Evolutionary conservation across 2,888 invertebrate genomes (phyloP).

Genomic region (Gymnocheta viridis): DNA sequence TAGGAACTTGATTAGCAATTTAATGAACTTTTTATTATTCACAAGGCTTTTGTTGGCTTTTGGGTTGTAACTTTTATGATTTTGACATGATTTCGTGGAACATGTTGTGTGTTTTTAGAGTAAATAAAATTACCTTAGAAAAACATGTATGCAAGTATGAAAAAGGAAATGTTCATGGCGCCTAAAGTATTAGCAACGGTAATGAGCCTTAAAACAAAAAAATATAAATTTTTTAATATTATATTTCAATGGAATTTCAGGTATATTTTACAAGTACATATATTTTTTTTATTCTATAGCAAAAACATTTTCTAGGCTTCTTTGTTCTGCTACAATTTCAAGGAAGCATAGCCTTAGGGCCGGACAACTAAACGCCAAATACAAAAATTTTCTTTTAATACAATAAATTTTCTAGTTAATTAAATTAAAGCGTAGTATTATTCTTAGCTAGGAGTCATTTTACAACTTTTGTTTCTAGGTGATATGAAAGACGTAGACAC

Average conservation of each 20-base stretch:
- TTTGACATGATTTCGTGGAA: constrained; percentile 36
- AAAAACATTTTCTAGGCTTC: not conserved
- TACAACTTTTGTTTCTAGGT: no score
- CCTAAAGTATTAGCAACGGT: constrained; percentile 2
- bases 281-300: not conserved
- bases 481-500: no score
- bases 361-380: not conserved
- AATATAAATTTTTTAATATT: no score
- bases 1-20: constrained; percentile 17
- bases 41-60: not conserved
- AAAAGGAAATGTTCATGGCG: constrained; percentile 7
- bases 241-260: no score
- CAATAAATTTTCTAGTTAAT: constrained; percentile 28
- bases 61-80: constrained; percentile 19
- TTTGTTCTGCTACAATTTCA: not conserved
- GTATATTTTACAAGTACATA: not conserved
- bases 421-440: constrained; percentile 31
- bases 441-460: no score
- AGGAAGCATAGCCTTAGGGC: constrained; percentile 4
- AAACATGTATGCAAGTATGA: not conserved
- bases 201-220: not conserved
- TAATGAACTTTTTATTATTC: constrained; percentile 8
- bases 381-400: not conserved
- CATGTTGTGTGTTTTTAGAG: constrained; percentile 8
- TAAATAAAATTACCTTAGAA: not conserved